Evolutionary conservation across 53 echinoderm and acorn worm genomes (phyloP), one percentile per base, ranked within the genome.

Genomic region (Zoroaster sp.): DNA sequence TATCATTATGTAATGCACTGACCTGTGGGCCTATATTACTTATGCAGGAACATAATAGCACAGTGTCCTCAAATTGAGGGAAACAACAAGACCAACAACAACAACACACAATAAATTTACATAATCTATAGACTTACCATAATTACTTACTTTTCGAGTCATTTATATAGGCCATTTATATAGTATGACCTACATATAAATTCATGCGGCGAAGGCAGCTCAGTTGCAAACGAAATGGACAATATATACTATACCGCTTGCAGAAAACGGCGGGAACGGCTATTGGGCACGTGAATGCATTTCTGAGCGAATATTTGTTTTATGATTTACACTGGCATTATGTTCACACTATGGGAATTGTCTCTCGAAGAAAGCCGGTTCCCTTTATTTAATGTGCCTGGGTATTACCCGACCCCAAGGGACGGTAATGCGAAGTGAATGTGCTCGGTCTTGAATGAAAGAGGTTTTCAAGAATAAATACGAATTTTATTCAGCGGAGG

Each of bases 401-500:
- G 30, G 67, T 81, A 66, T 81, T 66, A 81, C 18, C 40, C 47
- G 18, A 83, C 49, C 83, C 83, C 83, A 20, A 21, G 71, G 83
- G 83, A 83, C 36, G 69, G 83, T 70, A 83, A 83, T 83, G 66
- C 83, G 34, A 66, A 65, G 81, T 83, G 83, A 83, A 83, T 70
- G 71, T 70, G 83, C 40, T 71, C 71, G 42, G 8, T 69, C 45
- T 67, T 28, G 69, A 83, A 23, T 70, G 70, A 70, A 69, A 70
- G 71, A 83, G 46, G 83, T 44, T 69, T 83, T 34, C 25, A 21
- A 21, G 36, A 71, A 71, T 82, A 82, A 68, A 66, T 69, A 83
- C 21, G 70, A 83, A 49, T 83, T 83, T 82, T 66, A 43, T 82
- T 66, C 43, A 44, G 30, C 40, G 12, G 68, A 82, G 82, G 82